phyloP scores from a whole-genome alignment of 2,888 invertebrate genomes.

The Plemyria rubiginata region DNA sequence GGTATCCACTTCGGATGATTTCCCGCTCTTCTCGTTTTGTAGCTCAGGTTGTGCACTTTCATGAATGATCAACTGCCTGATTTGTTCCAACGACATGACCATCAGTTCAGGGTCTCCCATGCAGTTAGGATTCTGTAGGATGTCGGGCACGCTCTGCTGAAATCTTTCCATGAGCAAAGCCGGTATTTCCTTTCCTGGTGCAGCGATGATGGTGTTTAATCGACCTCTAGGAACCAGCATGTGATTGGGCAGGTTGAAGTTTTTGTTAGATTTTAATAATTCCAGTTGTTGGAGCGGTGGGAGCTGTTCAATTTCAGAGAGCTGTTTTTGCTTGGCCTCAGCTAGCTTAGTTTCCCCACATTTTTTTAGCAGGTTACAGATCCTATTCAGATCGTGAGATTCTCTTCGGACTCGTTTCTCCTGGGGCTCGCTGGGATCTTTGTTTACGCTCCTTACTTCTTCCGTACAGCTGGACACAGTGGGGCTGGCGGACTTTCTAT shows the following conservation, averaged over 20 bases:
- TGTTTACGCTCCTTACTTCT: conserved; percentile 86
- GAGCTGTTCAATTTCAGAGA: conserved; percentile 71
- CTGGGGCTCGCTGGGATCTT: conserved; percentile 80
- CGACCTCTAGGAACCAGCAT: conserved; percentile 91
- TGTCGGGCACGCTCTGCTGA: conserved; percentile 90
- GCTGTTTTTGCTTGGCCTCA: conserved; percentile 56
- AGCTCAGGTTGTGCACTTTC: background rate
- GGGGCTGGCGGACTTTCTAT: conserved; percentile 88
- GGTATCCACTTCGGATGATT: conserved; percentile 8
- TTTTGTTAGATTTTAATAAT: conserved; percentile 87
- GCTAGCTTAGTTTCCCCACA: conserved; percentile 57
- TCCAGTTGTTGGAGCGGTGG: conserved; percentile 89
- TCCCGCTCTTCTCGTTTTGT: conserved; percentile 12
- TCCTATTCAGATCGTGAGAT: conserved; percentile 69
- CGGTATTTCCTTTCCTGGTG: conserved; percentile 91
- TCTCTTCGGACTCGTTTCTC: conserved; percentile 72
- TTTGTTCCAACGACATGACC: conserved; percentile 90
- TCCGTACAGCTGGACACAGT: conserved; percentile 91
- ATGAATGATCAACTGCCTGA: conserved; percentile 76
- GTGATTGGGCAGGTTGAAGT: conserved; percentile 91
- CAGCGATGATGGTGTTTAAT: conserved; percentile 86
- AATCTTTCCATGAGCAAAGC: conserved; percentile 89
- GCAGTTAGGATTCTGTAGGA: conserved; percentile 87
- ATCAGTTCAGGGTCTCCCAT: conserved; percentile 88
- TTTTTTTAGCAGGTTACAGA: conserved; percentile 71